Evolutionary conservation across 2,113 vertebrate genomes (phyloP).

Genomic region (Festucalex cinctus): DNA sequence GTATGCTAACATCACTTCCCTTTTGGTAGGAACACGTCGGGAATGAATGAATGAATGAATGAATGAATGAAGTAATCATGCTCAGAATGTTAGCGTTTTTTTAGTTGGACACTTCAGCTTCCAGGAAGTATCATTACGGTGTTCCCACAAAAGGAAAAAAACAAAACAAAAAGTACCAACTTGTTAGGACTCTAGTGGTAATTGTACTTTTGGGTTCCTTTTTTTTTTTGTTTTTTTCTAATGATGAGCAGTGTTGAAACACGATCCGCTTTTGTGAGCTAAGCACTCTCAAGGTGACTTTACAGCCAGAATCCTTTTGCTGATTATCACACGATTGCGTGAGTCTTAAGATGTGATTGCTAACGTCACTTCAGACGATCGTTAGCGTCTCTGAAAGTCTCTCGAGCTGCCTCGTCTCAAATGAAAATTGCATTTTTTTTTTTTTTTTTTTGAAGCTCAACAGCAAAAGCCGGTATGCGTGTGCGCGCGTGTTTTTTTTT

Average conservation of each 20-base stretch:
- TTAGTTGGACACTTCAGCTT: too few species aligned
- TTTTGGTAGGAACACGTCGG: too few species aligned
- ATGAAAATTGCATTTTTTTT: constrained; percentile 7
- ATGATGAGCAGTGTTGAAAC: neutral
- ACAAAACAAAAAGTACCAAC: neutral
- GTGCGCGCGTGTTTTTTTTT: neutral
- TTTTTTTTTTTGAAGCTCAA: constrained; percentile 30
- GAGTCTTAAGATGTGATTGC: constrained; percentile 58
- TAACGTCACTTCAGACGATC: constrained; percentile 60
- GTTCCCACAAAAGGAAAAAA: neutral
- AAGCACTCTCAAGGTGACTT: constrained; percentile 45
- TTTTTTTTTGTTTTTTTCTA: neutral
- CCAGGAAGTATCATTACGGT: neutral
- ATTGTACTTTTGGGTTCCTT: constrained; percentile 1
- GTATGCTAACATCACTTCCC: too few species aligned
- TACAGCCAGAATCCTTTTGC: constrained; percentile 41
- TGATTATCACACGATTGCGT: constrained; percentile 58
- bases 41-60: too few species aligned
- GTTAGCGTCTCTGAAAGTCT: constrained; percentile 49
- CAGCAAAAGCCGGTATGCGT: constrained; percentile 27
- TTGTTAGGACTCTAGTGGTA: neutral
- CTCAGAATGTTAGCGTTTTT: too few species aligned
- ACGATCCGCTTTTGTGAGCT: neutral
- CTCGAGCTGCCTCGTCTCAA: constrained; percentile 20
- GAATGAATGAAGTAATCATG: too few species aligned